These are phyloP conservation scores for Leistus spinibarbis DNA, from an alignment of 2,888 invertebrate species.

Conservation along the genomic window DNA sequence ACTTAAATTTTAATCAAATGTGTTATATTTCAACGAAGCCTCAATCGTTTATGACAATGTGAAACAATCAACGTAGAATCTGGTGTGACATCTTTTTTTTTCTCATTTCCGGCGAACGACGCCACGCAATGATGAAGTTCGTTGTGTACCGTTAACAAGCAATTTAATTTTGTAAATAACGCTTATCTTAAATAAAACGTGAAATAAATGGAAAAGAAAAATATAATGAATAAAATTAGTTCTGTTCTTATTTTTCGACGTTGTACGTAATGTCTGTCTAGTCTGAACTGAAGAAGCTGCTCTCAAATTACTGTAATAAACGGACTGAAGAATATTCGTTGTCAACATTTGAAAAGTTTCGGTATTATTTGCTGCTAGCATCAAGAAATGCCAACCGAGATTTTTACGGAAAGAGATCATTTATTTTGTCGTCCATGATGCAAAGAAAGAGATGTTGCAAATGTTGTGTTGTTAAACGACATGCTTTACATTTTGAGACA, in stretches of 20 bases:
- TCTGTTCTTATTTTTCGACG: constrained; percentile 31
- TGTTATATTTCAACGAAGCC: not conserved
- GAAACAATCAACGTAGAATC: not conserved
- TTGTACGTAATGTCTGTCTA: constrained; percentile 6
- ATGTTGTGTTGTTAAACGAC: constrained; percentile 26
- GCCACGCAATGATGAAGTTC: not conserved
- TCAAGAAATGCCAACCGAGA: constrained; percentile 31
- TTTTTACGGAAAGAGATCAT: constrained; percentile 37
- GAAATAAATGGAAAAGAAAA: not conserved
- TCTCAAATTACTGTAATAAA: constrained; percentile 38
- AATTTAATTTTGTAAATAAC: not conserved
- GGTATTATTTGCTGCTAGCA: constrained; percentile 25
- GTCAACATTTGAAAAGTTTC: constrained; percentile 25
- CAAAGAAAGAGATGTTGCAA: not conserved
- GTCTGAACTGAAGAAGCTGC: constrained; percentile 24
- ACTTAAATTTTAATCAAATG: not conserved
- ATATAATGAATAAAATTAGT: constrained; percentile 38
- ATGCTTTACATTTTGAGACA: constrained; percentile 36
- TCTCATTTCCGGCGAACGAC: not conserved
- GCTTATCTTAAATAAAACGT: not conserved
- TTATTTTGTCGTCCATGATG: constrained; percentile 30
- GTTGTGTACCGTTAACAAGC: not conserved
- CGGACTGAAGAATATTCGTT: constrained; percentile 36
- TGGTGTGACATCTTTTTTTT: not conserved
- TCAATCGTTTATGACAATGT: no score